These are phyloP conservation scores for Pavo muticus DNA, from an alignment of 2,113 vertebrate genomes.

Conservation along the genomic window DNA sequence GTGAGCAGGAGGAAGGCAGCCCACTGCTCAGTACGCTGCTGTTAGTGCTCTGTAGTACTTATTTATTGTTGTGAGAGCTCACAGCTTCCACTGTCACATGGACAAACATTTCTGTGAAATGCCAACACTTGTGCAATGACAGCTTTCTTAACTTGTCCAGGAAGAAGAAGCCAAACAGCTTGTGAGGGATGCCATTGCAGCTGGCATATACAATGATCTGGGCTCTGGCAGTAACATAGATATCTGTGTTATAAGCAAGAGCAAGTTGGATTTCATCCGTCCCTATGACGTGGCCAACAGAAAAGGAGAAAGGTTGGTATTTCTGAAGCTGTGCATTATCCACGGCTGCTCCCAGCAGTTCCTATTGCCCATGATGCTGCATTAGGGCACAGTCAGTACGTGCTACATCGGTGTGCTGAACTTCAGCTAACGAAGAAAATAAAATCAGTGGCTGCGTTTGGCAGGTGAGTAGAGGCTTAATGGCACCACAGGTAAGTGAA, in stretches of 20 bases:
- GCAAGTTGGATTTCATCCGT: constrained; percentile 91
- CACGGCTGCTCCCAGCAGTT: not conserved
- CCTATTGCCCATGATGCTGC: rapidly evolving
- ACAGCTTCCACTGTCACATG: not conserved
- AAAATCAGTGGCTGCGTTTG: rapidly evolving
- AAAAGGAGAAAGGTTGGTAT: constrained; percentile 90
- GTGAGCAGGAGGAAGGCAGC: rapidly evolving
- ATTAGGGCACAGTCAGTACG: not conserved
- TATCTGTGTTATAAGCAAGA: constrained; percentile 94
- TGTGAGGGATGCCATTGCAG: constrained; percentile 93
- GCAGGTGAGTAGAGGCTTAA: not conserved
- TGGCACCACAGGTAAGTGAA: rapidly evolving
- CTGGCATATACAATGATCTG: constrained; percentile 95
- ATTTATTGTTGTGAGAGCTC: not conserved
- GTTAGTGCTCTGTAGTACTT: rapidly evolving
- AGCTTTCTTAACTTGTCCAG: constrained; percentile 62
- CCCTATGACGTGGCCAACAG: constrained; percentile 91
- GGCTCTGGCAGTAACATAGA: constrained; percentile 98
- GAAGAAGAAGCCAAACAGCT: constrained; percentile 92
- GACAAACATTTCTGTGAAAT: not conserved
- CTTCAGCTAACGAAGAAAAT: rapidly evolving
- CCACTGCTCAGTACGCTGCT: not conserved
- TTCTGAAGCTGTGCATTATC: rapidly evolving
- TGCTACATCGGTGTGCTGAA: rapidly evolving
- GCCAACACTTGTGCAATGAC: not conserved